These are phyloP conservation scores for Stenodema calcarata DNA, from an alignment of 2,888 invertebrate species.

Conservation along the genomic window DNA sequence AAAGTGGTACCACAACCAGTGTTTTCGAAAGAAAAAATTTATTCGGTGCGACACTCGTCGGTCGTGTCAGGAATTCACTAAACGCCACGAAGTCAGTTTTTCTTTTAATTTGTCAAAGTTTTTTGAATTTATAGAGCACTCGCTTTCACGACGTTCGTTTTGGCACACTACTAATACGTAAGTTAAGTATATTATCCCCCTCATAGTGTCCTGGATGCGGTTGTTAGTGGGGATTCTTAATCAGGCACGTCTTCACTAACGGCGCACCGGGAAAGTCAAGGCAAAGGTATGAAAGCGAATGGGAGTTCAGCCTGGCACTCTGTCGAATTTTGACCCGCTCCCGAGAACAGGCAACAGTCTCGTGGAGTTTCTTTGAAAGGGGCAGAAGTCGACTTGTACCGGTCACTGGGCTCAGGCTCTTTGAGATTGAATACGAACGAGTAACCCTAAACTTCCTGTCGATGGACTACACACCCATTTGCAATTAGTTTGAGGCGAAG, in stretches of 20 bases:
- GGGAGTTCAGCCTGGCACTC: background rate
- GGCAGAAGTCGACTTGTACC: background rate
- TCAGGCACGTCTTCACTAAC: constrained; percentile 42
- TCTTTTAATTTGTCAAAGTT: background rate
- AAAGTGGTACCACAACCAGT: background rate
- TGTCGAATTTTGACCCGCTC: background rate
- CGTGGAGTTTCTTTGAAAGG: background rate
- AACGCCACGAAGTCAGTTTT: background rate
- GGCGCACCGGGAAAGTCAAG: background rate
- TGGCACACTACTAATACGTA: background rate
- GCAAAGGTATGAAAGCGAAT: constrained; percentile 30
- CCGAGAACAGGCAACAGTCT: background rate
- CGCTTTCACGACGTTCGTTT: constrained; percentile 28
- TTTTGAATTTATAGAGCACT: background rate
- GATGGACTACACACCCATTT: constrained; percentile 41
- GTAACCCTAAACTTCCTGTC: background rate
- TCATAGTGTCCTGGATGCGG: background rate
- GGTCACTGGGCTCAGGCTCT: constrained; percentile 23
- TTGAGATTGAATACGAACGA: background rate
- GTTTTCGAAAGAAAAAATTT: background rate
- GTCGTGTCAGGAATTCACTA: background rate
- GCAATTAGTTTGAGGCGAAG: constrained; percentile 10
- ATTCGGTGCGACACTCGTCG: background rate
- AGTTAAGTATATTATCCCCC: background rate
- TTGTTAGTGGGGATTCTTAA: constrained; percentile 29